phyloP scores from a whole-genome alignment of 2,888 invertebrate species.

The Rotaria socialis region DNA sequence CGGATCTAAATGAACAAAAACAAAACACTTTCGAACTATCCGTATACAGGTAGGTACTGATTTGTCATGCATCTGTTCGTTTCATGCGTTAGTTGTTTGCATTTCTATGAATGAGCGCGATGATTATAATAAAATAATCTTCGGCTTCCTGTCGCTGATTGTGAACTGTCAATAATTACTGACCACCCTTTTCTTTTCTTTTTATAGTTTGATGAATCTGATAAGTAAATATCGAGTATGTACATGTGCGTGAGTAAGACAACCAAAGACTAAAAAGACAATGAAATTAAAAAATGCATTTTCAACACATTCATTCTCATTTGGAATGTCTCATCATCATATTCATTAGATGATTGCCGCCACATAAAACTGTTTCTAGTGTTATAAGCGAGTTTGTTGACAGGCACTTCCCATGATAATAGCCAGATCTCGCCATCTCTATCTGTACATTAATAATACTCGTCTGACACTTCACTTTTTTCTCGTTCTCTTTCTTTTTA shows the following conservation, averaged over 20 bases:
- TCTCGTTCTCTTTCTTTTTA: neutral
- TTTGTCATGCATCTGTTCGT: neutral
- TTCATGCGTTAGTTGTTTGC: neutral
- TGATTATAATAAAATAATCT: conserved; percentile 32
- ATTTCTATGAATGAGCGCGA: conserved; percentile 1
- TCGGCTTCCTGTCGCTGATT: neutral
- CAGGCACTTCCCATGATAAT: conserved; percentile 16
- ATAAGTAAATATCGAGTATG: neutral
- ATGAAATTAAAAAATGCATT: conserved; percentile 23
- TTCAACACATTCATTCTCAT: neutral
- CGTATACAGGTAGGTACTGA: neutral
- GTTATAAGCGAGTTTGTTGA: neutral
- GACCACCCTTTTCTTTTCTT: neutral
- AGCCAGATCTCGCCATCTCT: neutral
- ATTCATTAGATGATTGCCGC: conserved; percentile 13
- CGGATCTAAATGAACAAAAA: neutral
- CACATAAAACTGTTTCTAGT: neutral
- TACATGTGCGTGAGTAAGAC: neutral
- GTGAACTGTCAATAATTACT: neutral
- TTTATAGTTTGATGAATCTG: neutral
- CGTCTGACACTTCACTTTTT: conserved; percentile 1
- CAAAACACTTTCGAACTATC: neutral
- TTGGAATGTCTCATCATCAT: neutral
- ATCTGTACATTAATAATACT: neutral
- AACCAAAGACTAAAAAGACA: neutral